A percentile compares a stretch with the other conserved stretches of the same genome.
Conservation (phyloP, 1,140 invertebrate genomes). For the Nasonia longicornis region DNA sequence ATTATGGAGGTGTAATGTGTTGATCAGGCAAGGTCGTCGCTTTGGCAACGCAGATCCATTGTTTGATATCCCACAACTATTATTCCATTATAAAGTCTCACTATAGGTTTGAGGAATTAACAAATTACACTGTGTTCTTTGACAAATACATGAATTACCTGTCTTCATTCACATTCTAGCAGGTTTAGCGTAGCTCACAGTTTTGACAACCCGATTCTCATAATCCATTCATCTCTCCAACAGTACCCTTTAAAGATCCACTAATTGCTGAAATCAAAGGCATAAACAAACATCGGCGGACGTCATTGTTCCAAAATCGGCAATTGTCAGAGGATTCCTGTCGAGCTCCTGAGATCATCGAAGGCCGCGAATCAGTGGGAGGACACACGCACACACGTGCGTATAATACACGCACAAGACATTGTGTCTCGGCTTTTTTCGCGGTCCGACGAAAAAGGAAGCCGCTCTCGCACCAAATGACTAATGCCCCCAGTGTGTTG, state of each 20-base stretch:
- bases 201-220: background rate
- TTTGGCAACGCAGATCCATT: slow-evolving; percentile 15
- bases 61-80: background rate
- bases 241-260: too few relatives aligned
- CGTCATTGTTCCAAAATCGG: slow-evolving; percentile 2
- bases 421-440: background rate
- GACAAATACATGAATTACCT: too few relatives aligned
- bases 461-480: slow-evolving; percentile 29
- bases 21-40: background rate
- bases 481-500: slow-evolving; percentile 27
- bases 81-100: background rate
- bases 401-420: background rate
- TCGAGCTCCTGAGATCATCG: background rate
- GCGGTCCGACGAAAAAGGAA: slow-evolving; percentile 40
- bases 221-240: background rate
- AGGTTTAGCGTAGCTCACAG: too few relatives aligned
- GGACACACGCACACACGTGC: background rate
- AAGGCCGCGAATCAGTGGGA: background rate
- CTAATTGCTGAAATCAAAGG: background rate
- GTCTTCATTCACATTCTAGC: too few relatives aligned
- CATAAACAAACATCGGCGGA: background rate
- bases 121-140: too few relatives aligned
- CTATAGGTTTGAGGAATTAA: background rate
- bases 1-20: background rate
- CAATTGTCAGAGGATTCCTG: background rate